These are phyloP conservation scores for Leptarthrus brevirostris DNA, from an alignment of 2,888 invertebrate genomes.

Conservation along the genomic window DNA sequence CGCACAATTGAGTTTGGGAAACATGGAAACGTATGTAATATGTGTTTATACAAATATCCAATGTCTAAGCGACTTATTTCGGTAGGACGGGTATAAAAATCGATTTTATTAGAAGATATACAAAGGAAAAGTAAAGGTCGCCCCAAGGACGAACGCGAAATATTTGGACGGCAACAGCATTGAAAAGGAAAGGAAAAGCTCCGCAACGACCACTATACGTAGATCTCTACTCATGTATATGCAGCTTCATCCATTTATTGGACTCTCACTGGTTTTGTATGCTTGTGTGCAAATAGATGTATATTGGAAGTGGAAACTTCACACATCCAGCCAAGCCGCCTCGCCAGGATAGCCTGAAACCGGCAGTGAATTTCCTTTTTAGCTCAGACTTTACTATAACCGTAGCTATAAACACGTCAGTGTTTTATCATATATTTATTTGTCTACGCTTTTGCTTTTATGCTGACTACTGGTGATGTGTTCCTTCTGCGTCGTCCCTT, in stretches of 20 bases:
- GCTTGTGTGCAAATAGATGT: neutral
- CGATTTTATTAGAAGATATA: conserved; percentile 36
- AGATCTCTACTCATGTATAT: neutral
- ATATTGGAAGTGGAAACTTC: neutral
- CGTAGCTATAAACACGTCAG: conserved; percentile 1
- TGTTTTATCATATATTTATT: conserved; percentile 16
- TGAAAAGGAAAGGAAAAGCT: conserved; percentile 35
- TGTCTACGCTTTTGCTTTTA: conserved; percentile 6
- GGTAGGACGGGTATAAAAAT: conserved; percentile 7
- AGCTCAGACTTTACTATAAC: conserved; percentile 27
- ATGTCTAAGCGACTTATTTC: conserved; percentile 7
- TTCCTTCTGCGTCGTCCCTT: conserved; percentile 19
- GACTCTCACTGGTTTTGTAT: neutral
- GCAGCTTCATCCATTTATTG: too few species aligned
- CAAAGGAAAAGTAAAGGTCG: conserved; percentile 33
- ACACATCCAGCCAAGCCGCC: neutral
- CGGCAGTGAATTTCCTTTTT: conserved; percentile 34
- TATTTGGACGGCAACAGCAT: conserved; percentile 43
- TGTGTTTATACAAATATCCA: neutral
- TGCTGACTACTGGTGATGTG: neutral
- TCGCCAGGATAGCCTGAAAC: neutral
- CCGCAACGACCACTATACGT: neutral
- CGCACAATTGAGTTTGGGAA: neutral
- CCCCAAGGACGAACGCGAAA: conserved; percentile 27
- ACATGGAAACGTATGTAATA: neutral